Evolutionary conservation across 2,113 vertebrate species (phyloP), one percentile per base, ranked within the genome.

Genomic region (Ailurus styani): DNA sequence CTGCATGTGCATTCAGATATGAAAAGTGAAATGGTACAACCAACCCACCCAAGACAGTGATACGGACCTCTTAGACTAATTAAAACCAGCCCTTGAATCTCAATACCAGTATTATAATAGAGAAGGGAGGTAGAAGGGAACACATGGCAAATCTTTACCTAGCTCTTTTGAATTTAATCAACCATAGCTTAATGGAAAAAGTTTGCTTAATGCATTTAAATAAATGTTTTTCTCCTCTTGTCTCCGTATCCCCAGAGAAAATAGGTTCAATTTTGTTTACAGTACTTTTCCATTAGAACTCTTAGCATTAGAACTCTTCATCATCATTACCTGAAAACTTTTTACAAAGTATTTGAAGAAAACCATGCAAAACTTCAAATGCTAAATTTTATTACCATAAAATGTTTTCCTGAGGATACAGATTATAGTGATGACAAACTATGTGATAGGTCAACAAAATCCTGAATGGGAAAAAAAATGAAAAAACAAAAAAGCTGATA

Each of bases 121-220:
- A 57, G 14, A 90, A 20, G 29, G 47, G 13, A 70, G 18, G 10
- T 20, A 87, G 34, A 34, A 23, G 17, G 29, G 29, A 88, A 97
- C 47, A 88, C 85, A 93, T 7, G 40, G 57, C 64, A 95, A 97
- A 95, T 72, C 79, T 96, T 90, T 64, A 96, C 34, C 57, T 83
- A 91, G 84, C 42, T 93, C 66, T 95, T 97, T 42, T 62, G 18
- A 98, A 96, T 55, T 97, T 95, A 95, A 97, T 60, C 55, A 93
- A 86, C 68, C 54, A 96, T 1, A 96, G 52, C n/a, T 86, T 78
- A 93, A 40, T 55, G 45, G 70, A 37, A 72, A 95, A 94, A 78
- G 55, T 85, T 54, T 82, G 20, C 81, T 82, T 95, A 88, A 85
- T 81, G n/a, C 4, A 90, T 87, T 96, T 93, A 90, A 97, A 75